A percentile compares a stretch with the other conserved stretches of the same genome.
Conservation (phyloP, 2,797 vertebrate species). For the Danio tinwini region DNA sequence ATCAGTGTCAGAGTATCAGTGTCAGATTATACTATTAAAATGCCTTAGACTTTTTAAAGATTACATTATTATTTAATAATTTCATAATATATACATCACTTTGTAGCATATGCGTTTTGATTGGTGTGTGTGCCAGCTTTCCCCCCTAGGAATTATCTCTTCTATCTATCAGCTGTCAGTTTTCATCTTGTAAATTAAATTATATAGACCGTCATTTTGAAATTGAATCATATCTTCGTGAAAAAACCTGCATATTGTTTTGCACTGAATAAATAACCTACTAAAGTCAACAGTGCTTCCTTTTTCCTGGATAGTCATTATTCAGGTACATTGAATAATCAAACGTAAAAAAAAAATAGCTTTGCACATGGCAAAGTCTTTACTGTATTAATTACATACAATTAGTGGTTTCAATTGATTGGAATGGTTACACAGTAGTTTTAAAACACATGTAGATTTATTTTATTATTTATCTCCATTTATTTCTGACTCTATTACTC, state of each 20-base stretch:
- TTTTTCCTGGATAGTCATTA: too few relatives aligned
- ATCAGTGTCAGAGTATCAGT: too few relatives aligned
- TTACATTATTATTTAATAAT: slow-evolving; percentile 12
- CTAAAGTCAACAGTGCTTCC: not conserved
- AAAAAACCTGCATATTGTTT: not conserved
- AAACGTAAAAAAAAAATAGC: too few relatives aligned
- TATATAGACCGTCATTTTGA: not conserved
- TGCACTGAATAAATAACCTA: not conserved
- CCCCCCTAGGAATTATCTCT: not conserved
- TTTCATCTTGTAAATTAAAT: not conserved
- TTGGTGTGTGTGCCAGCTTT: not conserved
- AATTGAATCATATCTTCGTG: not conserved
- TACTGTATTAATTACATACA: too few relatives aligned
- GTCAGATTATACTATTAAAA: not conserved
- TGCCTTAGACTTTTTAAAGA: slow-evolving; percentile 5
- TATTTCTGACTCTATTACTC: too few relatives aligned
- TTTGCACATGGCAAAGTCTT: too few relatives aligned
- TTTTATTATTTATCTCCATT: too few relatives aligned
- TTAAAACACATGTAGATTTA: too few relatives aligned
- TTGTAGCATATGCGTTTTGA: slow-evolving; percentile 4
- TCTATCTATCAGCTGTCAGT: not conserved
- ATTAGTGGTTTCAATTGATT: too few relatives aligned
- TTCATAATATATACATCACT: not conserved
- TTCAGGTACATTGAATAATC: too few relatives aligned
- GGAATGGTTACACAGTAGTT: too few relatives aligned